Evolutionary conservation across 1,140 invertebrate species (phyloP).

Genomic region (Odontomachus brunneus): DNA sequence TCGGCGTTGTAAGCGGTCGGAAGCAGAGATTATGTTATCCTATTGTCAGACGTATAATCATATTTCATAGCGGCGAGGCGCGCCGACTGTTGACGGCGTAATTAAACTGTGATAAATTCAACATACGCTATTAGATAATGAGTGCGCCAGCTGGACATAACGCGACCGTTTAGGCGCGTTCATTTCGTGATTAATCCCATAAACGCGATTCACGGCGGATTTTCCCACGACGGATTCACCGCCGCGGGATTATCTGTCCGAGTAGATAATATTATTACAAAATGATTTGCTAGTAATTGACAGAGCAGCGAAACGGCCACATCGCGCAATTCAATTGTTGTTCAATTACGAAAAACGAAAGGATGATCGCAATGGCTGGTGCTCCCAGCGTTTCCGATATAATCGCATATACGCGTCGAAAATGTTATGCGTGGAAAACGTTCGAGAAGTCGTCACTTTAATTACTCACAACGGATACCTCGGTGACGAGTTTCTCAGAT

Average conservation of each 20-base stretch:
- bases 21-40: constrained; percentile 51
- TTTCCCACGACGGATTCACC: constrained; percentile 45
- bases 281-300: constrained; percentile 36
- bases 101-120: constrained; percentile 58
- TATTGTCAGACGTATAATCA: constrained; percentile 24
- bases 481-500: too few species aligned
- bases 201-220: constrained; percentile 35
- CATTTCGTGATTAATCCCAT: constrained; percentile 47
- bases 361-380: too few species aligned
- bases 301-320: constrained; percentile 12
- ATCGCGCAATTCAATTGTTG: too few species aligned
- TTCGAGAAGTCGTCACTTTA: too few species aligned
- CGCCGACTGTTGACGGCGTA: constrained; percentile 45
- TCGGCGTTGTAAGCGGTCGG: constrained; percentile 52
- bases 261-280: constrained; percentile 38
- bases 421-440: too few species aligned
- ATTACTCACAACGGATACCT: too few species aligned
- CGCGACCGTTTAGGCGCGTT: constrained; percentile 37
- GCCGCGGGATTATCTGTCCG: constrained; percentile 17
- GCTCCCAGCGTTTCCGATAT: too few species aligned
- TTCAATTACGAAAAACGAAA: constrained; percentile 33
- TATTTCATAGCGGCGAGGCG: constrained; percentile 32
- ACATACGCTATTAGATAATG: constrained; percentile 55
- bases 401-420: too few species aligned
- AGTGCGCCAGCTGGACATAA: constrained; percentile 44